Evolutionary conservation across 2,888 invertebrate species (phyloP).

Genomic region (Rhagonycha lutea): DNA sequence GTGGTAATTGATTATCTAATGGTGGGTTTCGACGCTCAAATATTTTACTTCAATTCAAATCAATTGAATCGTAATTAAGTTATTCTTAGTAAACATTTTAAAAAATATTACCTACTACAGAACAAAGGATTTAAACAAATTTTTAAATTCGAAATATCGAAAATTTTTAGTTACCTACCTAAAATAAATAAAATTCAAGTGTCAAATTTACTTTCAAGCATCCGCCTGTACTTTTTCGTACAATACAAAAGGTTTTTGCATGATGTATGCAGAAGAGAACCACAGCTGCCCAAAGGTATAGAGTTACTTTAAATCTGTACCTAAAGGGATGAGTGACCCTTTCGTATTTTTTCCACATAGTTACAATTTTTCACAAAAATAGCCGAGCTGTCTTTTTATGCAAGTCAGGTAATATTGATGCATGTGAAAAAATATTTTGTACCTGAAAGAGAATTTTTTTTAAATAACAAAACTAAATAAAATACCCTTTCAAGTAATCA

Average conservation of each 20-base stretch:
- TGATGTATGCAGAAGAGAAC: conserved; percentile 7
- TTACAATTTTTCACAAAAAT: conserved; percentile 29
- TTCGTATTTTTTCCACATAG: conserved; percentile 28
- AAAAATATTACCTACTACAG: background rate
- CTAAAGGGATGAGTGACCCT: conserved; percentile 38
- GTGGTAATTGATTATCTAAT: background rate
- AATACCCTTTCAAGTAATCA: background rate
- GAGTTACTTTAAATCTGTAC: conserved; percentile 32
- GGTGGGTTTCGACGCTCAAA: no score
- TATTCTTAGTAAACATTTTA: background rate
- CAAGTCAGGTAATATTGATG: conserved; percentile 2
- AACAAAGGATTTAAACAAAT: background rate
- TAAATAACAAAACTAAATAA: background rate
- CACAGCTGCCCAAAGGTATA: conserved; percentile 34
- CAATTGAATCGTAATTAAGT: no score
- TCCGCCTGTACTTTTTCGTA: conserved; percentile 8
- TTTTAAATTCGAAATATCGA: background rate
- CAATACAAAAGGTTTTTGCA: conserved; percentile 34
- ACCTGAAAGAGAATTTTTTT: background rate
- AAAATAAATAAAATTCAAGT: background rate
- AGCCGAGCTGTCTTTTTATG: background rate
- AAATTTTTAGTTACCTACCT: background rate
- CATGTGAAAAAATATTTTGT: background rate
- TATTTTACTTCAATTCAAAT: no score
- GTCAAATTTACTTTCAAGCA: background rate